Evolutionary conservation across 2,797 vertebrate genomes (phyloP).

Genomic region (Siniperca undulata): DNA sequence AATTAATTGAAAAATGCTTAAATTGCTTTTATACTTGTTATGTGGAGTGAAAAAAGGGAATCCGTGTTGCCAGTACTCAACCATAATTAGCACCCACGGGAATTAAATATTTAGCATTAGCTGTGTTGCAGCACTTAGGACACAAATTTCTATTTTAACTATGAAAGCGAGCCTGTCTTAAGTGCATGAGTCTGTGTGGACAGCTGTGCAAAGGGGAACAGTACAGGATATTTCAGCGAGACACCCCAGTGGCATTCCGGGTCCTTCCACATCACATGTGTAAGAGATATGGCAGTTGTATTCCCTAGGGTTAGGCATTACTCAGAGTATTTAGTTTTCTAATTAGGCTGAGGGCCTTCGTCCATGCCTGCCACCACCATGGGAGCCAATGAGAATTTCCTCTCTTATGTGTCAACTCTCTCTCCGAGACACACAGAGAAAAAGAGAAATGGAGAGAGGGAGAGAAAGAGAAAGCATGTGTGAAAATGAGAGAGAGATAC

Average conservation of each 20-base stretch:
- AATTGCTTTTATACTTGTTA: slow-evolving; percentile 99
- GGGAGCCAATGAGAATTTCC: slow-evolving; percentile 83
- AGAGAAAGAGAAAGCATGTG: slow-evolving; percentile 65
- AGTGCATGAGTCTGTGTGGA: slow-evolving; percentile 93
- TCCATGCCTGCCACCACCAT: slow-evolving; percentile 81
- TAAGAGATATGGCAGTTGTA: slow-evolving; percentile 95
- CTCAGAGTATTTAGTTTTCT: slow-evolving; percentile 97
- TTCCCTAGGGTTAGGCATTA: slow-evolving; percentile 93
- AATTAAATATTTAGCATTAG: slow-evolving; percentile 99
- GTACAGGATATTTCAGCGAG: slow-evolving; percentile 94
- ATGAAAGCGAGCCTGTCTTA: slow-evolving; percentile 95
- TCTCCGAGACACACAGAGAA: slow-evolving; percentile 48
- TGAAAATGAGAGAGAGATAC: slow-evolving; percentile 70
- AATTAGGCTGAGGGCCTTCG: slow-evolving; percentile 93
- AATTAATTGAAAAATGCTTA: slow-evolving; percentile 99
- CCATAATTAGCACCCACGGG: slow-evolving; percentile 99
- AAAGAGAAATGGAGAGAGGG: slow-evolving; percentile 43
- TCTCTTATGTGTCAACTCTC: slow-evolving; percentile 77
- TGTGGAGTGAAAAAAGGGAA: slow-evolving; percentile 92
- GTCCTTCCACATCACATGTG: slow-evolving; percentile 92
- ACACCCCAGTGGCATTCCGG: slow-evolving; percentile 93
- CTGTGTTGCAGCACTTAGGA: slow-evolving; percentile 99
- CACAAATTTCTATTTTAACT: slow-evolving; percentile 99
- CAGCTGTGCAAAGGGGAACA: slow-evolving; percentile 95
- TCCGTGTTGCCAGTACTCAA: slow-evolving; percentile 98